Evolutionary conservation across 2,888 invertebrate species (phyloP).

Genomic region (Herminia tarsipennalis): DNA sequence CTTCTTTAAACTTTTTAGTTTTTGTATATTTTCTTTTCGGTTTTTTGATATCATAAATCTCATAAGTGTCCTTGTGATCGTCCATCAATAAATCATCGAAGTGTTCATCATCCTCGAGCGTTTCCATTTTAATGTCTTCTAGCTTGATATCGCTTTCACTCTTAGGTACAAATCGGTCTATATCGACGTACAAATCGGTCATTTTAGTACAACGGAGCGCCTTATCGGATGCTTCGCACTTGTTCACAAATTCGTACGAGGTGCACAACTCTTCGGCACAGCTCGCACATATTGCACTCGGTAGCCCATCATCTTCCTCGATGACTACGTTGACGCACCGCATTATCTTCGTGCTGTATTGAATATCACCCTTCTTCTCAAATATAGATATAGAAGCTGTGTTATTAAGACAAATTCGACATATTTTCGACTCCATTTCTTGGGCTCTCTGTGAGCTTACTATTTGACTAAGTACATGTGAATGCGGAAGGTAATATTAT

Average conservation of each 20-base stretch:
- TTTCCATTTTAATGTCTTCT: conserved; percentile 42
- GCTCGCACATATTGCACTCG: conserved; percentile 63
- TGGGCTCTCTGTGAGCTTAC: not conserved
- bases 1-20: conserved; percentile 20
- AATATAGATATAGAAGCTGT: conserved; percentile 66
- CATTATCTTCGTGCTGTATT: conserved; percentile 66
- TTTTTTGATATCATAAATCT: conserved; percentile 12
- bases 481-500: no score
- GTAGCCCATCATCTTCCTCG: conserved; percentile 67
- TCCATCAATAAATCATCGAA: conserved; percentile 24
- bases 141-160: conserved; percentile 36
- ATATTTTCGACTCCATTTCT: conserved; percentile 52
- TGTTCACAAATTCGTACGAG: conserved; percentile 65
- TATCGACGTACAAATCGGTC: conserved; percentile 35
- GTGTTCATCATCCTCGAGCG: conserved; percentile 44
- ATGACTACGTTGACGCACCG: conserved; percentile 65
- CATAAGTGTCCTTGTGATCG: conserved; percentile 6
- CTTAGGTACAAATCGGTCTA: conserved; percentile 39
- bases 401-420: conserved; percentile 71
- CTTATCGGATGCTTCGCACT: conserved; percentile 69
- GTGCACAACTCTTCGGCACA: conserved; percentile 64
- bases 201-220: conserved; percentile 58
- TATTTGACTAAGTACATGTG: no score
- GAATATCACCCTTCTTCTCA: conserved; percentile 58
- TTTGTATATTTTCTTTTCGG: conserved; percentile 35